Percentiles rank a stretch among this genome's conserved stretches.
Conservation (phyloP, 2,113 vertebrate genomes). For the Microcebus murinus region DNA sequence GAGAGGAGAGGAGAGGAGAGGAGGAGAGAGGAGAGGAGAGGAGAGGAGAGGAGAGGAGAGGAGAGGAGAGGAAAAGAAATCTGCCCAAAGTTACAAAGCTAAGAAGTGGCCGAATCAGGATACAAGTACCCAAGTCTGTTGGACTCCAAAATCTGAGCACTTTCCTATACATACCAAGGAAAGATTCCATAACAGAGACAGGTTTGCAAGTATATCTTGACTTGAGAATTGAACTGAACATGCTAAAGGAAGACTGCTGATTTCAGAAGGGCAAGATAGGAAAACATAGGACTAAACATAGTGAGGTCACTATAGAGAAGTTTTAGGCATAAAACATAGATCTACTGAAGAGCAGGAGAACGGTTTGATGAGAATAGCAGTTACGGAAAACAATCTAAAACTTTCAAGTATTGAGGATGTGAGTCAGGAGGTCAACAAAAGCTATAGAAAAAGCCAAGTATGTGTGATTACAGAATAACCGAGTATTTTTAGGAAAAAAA, state of each 20-base stretch:
- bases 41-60: too few relatives aligned
- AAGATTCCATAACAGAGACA: not conserved
- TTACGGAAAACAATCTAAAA: not conserved
- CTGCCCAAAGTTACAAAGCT: not conserved
- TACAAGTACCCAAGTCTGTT: not conserved
- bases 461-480: not conserved
- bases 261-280: not conserved
- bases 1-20: too few relatives aligned
- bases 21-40: too few relatives aligned
- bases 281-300: not conserved
- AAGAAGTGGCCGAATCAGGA: not conserved
- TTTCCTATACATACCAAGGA: not conserved
- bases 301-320: not conserved
- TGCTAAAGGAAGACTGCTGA: not conserved
- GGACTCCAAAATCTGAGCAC: not conserved
- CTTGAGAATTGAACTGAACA: not conserved
- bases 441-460: not conserved
- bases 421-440: not conserved
- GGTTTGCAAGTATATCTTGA: not conserved
- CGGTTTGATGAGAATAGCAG: not conserved
- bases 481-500: not conserved
- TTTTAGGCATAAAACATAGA: not conserved
- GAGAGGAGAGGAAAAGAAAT: not conserved
- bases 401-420: not conserved
- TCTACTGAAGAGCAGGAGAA: not conserved